Evolutionary conservation across 2,797 vertebrate species (phyloP).

Genomic region (Sebastes paucispinis): DNA sequence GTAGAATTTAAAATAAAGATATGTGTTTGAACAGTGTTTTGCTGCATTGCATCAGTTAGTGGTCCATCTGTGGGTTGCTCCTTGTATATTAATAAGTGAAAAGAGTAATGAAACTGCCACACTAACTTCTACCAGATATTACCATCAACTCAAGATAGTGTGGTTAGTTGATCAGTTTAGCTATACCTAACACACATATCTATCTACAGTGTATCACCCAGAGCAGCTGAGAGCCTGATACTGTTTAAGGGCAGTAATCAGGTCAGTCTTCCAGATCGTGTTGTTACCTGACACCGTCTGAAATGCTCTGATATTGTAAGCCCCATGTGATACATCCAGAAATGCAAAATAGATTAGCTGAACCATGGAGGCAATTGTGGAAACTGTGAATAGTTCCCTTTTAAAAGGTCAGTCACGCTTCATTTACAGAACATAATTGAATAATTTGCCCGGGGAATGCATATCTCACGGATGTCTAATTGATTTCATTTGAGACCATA

Average conservation of each 20-base stretch:
- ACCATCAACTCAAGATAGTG: not conserved
- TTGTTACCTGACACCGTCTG: not conserved
- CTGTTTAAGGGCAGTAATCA: not conserved
- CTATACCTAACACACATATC: not conserved
- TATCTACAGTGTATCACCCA: not conserved
- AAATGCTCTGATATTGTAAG: slow-evolving; percentile 12
- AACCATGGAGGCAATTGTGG: slow-evolving; percentile 19
- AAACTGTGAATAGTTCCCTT: slow-evolving; percentile 31
- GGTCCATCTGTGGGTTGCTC: no score
- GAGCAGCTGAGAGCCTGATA: not conserved
- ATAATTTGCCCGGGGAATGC: slow-evolving; percentile 27
- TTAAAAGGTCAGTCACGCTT: slow-evolving; percentile 51
- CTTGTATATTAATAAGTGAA: no score
- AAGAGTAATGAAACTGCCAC: no score
- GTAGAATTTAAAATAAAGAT: no score
- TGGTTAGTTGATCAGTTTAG: not conserved
- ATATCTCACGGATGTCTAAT: slow-evolving; percentile 28
- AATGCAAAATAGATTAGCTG: slow-evolving; percentile 24
- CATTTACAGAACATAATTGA: slow-evolving; percentile 55
- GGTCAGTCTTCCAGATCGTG: not conserved
- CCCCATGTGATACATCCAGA: slow-evolving; percentile 1
- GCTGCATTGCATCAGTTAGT: no score
- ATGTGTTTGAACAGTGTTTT: no score
- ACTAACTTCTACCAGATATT: not conserved
- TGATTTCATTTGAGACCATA: slow-evolving; percentile 29